Base-by-base conservation (phyloP, 2,888 invertebrate species). In the Cosmia trapezina region DNA sequence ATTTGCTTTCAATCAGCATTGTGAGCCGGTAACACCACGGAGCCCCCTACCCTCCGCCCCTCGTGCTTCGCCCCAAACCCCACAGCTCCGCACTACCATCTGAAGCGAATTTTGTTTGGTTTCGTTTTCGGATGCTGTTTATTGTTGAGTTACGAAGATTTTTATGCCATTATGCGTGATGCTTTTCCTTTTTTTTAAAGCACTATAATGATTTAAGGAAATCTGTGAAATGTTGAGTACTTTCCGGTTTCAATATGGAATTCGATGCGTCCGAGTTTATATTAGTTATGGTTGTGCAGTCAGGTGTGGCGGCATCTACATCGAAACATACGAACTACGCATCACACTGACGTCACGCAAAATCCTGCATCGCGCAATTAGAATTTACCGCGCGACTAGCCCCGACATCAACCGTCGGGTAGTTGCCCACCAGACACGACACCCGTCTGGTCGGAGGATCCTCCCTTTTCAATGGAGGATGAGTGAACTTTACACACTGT, bases 1-100 rank as follows among this genome's bases (percentile, higher is more conserved):
- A 96, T 96, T 96, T 96, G 95, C 93, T 95, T 96, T 96, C 96
- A 95, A 96, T 96, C 96, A 96, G 95, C 92, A 95, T 95, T 93
- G 95, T 95, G 94, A 94, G 93, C 93, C 91, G 87, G 89, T 88
- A 84, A 85, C 86, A 81, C 89, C 85, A 83, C 80, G 79, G 73
- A 73, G 72, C 74, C 72, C 77, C 77, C 84, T 70, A 71, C 72
- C 76, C 83, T 67, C 70, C 78, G 70, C 67, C 70, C 78, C 76
- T 70, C 74, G 76, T 66, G 82, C 72, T 78, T 81, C 78, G 79
- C 82, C 85, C 83, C 64, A 70, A 74, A 57, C 85, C 84, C 86
- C 87, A 87, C 86, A 86, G 86, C 88, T 80, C 83, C 89, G 86
- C 88, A 88, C 89, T 86, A 87, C 89, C 86, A 89, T 89, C 91